Conservation (phyloP, 2,113 vertebrate species). For the Neodon shergylaensis region DNA sequence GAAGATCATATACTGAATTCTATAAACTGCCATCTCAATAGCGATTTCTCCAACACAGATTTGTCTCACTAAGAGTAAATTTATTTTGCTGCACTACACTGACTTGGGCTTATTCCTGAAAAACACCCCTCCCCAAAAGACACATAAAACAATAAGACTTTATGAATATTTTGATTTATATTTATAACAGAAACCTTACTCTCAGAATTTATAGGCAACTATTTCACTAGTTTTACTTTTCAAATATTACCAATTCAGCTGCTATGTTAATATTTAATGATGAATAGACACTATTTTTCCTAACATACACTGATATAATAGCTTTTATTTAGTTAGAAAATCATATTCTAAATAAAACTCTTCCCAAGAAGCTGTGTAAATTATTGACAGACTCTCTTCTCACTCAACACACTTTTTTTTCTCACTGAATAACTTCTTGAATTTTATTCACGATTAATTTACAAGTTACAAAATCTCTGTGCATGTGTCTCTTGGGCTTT, state of each 20-base stretch:
- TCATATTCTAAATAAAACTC: conserved; percentile 44
- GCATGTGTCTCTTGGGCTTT: background rate
- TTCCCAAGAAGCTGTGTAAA: conserved; percentile 46
- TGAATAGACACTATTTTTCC: background rate
- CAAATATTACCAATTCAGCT: background rate
- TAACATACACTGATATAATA: conserved; percentile 35
- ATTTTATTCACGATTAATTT: conserved; percentile 38
- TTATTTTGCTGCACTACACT: background rate
- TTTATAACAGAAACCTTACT: background rate
- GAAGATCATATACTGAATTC: background rate
- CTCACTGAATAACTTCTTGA: conserved; percentile 10
- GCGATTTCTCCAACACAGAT: background rate
- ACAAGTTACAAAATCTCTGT: background rate
- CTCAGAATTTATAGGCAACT: background rate
- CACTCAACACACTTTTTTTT: background rate
- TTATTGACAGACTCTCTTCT: conserved; percentile 25
- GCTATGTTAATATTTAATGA: conserved; percentile 25
- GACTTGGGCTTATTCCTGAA: background rate
- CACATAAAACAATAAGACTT: background rate
- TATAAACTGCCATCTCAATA: background rate
- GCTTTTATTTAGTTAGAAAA: background rate
- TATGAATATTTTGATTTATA: background rate
- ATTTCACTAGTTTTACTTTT: background rate
- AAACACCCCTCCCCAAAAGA: background rate
- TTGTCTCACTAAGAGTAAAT: background rate